Base-by-base conservation (phyloP, 2,113 vertebrate species). In the Thamnophis sirtalis region DNA sequence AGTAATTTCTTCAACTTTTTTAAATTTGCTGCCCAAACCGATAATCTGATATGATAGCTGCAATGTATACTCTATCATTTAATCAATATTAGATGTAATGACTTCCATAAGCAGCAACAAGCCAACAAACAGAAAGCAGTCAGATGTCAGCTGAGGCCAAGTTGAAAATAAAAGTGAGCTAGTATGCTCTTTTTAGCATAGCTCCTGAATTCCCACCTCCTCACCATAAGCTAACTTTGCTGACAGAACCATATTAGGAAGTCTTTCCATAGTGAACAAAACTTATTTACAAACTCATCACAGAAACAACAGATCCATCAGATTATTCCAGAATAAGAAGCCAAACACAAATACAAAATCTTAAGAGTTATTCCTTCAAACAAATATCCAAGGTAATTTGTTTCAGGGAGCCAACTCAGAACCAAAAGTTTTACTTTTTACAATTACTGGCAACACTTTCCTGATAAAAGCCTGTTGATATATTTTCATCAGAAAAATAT, bases 21-120 rank as follows among this genome's bases (percentile, higher is more conserved):
- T 93, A 88, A 43, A 43, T 9, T 48, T 93, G 24, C 7, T 51
- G 28, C 54, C 87, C 38, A 84, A 24, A 21, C 21, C 90, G 89
- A 88, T 54, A 9, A 88, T 28, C 15, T 13, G 26, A 80, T 90
- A 50, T 73, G 86, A 93, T 91, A 95, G 24, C 19, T 80, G 84
- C 58, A 91, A 91, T 4, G 50, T 15, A 33, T n/a, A 91, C 87
- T 53, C 92, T 38, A 49, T 84, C 24, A 93, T 91, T 96, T 91
- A 90, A 94, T 86, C 17, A 49, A 80, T 0, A 84, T 73, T 91
- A 92, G 93, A 93, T 48, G 63, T 55, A 56, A 80, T 87, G 84
- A 21, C 13, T 2, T 0, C 53, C 92, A 68, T 56, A 93, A 51
- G 7, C 48, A 87, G 19, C 26, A 22, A 89, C 7, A 3, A 73